Conservation (phyloP, 2,888 invertebrate genomes). For the Chydorus sphaericus region DNA sequence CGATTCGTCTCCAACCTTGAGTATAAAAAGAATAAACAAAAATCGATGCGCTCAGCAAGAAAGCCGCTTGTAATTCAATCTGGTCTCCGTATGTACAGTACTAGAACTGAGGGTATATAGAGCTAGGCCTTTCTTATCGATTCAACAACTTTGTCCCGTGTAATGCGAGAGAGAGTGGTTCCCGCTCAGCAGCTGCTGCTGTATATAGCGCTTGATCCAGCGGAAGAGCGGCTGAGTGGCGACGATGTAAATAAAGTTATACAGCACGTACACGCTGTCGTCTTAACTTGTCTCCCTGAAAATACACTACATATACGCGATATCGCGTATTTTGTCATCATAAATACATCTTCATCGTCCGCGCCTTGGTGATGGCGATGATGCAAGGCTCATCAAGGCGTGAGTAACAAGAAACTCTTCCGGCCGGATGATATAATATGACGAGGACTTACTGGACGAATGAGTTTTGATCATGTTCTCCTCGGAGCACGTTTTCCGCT, state of each 20-base stretch:
- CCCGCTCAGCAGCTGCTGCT: neutral
- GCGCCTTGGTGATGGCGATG: no score
- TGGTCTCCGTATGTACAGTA: no score
- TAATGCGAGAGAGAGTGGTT: no score
- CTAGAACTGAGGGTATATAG: no score
- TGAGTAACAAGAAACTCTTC: no score
- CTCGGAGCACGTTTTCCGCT: constrained; percentile 76
- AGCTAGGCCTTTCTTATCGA: neutral
- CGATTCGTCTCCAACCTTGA: neutral
- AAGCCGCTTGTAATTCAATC: no score
- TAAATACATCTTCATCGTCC: neutral
- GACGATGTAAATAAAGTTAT: constrained; percentile 9
- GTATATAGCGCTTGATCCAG: no score
- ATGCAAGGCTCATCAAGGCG: no score
- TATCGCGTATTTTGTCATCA: neutral
- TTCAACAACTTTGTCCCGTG: neutral
- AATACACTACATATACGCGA: neutral
- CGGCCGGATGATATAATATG: neutral
- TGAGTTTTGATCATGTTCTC: constrained; percentile 74
- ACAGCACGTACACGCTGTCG: neutral
- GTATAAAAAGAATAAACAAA: neutral
- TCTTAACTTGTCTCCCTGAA: neutral
- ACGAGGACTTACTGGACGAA: constrained; percentile 6
- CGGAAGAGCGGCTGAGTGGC: constrained; percentile 1
- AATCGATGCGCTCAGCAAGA: no score